These are phyloP conservation scores for Alosa alosa DNA, from an alignment of 2,113 vertebrate genomes.

Conservation along the genomic window DNA sequence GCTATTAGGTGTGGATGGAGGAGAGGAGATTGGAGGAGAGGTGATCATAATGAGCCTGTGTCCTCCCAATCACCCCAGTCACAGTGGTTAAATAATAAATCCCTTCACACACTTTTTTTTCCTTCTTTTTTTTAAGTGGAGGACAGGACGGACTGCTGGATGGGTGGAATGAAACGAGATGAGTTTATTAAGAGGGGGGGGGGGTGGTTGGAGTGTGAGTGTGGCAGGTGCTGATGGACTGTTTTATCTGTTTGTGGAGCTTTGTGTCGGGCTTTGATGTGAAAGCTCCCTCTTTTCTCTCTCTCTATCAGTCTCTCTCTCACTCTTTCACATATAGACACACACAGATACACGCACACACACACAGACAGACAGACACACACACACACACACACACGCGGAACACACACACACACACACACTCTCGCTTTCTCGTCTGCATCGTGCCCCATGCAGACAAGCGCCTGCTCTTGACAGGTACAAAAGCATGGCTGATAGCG, in stretches of 20 bases:
- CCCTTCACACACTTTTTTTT: neutral
- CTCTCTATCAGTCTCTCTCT: constrained; percentile 15
- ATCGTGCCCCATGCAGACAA: constrained; percentile 60
- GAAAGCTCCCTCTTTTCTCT: constrained; percentile 54
- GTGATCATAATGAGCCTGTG: constrained; percentile 8
- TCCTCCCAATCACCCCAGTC: constrained; percentile 4
- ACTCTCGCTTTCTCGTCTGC: constrained; percentile 6
- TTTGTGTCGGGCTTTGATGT: constrained; percentile 71
- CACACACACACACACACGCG: neutral
- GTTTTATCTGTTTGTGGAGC: constrained; percentile 72
- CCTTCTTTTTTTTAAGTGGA: neutral
- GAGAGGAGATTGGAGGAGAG: neutral
- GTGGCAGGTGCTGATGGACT: constrained; percentile 36
- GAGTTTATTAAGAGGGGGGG: neutral
- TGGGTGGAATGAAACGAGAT: neutral
- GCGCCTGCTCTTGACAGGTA: constrained; percentile 76
- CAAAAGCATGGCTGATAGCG: constrained; percentile 70
- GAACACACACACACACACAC: neutral
- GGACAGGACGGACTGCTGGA: neutral
- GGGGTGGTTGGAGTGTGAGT: constrained; percentile 39
- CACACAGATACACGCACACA: neutral
- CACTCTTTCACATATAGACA: constrained; percentile 9
- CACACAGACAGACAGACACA: no score
- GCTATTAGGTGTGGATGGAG: neutral
- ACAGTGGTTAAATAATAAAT: constrained; percentile 1